Percentiles rank a stretch among this genome's conserved stretches.
phyloP scores from a whole-genome alignment of 2,113 vertebrate species.

The Cervus canadensis region DNA sequence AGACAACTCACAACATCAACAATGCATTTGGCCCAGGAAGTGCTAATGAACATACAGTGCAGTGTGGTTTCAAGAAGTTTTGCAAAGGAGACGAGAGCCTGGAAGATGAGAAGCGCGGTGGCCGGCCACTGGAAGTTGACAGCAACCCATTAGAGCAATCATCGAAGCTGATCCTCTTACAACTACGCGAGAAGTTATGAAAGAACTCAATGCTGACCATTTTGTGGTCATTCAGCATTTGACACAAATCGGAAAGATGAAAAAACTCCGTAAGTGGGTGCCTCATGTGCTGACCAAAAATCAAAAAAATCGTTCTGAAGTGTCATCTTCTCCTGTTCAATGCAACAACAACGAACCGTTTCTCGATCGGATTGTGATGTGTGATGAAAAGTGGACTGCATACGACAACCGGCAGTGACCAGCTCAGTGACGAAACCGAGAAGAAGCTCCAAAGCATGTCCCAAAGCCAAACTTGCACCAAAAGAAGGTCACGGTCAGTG shows the following conservation, averaged over 20 bases:
- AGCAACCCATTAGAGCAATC: not conserved
- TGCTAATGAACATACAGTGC: not conserved
- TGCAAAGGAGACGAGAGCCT: not conserved
- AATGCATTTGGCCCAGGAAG: not conserved
- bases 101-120: accelerated
- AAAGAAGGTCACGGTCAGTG: not conserved
- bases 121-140: not conserved
- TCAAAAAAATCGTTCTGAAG: not conserved
- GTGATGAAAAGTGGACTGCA: accelerated
- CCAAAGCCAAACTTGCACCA: not conserved
- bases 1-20: not conserved
- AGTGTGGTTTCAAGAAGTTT: not conserved
- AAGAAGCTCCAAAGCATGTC: not conserved
- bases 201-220: not conserved
- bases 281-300: not conserved
- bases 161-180: not conserved
- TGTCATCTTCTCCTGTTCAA: not conserved
- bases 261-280: not conserved
- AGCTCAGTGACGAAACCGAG: not conserved
- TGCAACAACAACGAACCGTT: not conserved
- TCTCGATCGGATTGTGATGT: not conserved
- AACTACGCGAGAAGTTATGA: not conserved
- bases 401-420: not conserved
- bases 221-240: not conserved
- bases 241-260: not conserved